Evolutionary conservation across 2,888 invertebrate species (phyloP).

Genomic region (Candidula unifasciata): DNA sequence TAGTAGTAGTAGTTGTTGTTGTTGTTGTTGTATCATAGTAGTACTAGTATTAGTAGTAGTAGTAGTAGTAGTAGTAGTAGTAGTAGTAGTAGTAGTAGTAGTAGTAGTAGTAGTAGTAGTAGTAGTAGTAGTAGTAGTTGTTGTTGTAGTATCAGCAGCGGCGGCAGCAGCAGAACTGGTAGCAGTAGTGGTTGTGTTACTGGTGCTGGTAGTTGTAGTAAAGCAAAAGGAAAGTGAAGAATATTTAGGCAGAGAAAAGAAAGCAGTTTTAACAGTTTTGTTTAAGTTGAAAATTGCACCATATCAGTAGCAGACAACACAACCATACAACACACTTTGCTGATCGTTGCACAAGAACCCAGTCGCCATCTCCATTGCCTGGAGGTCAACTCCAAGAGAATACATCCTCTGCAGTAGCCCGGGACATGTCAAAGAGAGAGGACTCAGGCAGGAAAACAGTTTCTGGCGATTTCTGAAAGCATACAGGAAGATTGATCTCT

Average conservation of each 20-base stretch:
- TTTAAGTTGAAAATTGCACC: too few relatives aligned
- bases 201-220: too few relatives aligned
- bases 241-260: too few relatives aligned
- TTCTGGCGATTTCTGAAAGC: constrained; percentile 46
- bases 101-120: constrained; percentile 40
- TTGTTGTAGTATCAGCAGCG: too few relatives aligned
- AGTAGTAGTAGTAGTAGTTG: constrained; percentile 32
- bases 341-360: constrained; percentile 48
- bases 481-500: not conserved
- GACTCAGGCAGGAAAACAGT: constrained; percentile 55
- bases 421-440: constrained; percentile 50
- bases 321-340: constrained; percentile 45
- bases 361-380: constrained; percentile 51
- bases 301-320: not conserved
- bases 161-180: too few relatives aligned
- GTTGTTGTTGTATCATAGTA: constrained; percentile 24
- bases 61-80: constrained; percentile 35
- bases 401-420: constrained; percentile 41
- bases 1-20: constrained; percentile 40
- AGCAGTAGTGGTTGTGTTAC: constrained; percentile 26
- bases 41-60: too few relatives aligned
- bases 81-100: constrained; percentile 35
- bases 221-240: too few relatives aligned
- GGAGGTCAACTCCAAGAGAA: constrained; percentile 54
- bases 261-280: too few relatives aligned